Evolutionary conservation across 2,797 vertebrate genomes (phyloP).

Genomic region (Phalanger gymnotis): DNA sequence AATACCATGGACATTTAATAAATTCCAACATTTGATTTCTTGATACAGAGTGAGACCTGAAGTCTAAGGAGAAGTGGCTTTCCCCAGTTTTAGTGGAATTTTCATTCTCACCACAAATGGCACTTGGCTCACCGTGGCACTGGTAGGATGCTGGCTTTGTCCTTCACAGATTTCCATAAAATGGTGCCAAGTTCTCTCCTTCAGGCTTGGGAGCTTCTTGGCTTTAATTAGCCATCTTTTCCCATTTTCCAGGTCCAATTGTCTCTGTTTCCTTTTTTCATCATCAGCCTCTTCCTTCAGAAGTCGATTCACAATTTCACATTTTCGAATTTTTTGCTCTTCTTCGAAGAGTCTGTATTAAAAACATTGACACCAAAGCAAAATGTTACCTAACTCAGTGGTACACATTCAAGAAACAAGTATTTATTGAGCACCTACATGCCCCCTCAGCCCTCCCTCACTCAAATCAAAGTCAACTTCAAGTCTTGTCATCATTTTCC

Average conservation of each 20-base stretch:
- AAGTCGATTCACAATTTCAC: constrained; percentile 88
- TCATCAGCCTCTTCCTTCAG: constrained; percentile 85
- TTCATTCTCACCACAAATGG: not conserved
- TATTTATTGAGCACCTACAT: not conserved
- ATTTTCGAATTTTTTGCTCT: constrained; percentile 86
- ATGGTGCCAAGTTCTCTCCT: constrained; percentile 79
- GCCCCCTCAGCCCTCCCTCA: no score
- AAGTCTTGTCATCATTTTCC: no score
- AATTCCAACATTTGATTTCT: not conserved
- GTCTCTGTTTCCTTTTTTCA: constrained; percentile 76
- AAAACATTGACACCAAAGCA: not conserved
- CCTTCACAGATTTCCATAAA: constrained; percentile 73
- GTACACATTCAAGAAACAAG: not conserved
- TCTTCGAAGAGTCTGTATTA: constrained; percentile 87
- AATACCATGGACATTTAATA: not conserved
- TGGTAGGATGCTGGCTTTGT: not conserved
- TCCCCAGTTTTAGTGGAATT: not conserved
- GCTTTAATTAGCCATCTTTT: not conserved
- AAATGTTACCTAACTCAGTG: not conserved
- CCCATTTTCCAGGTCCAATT: constrained; percentile 4
- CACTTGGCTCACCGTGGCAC: constrained; percentile 57
- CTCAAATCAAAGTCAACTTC: no score
- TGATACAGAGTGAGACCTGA: not conserved
- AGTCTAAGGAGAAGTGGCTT: not conserved
- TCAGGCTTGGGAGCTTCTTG: constrained; percentile 51